phyloP scores from a whole-genome alignment of 2,797 vertebrate species.

The Rhabdophis nuchalis region DNA sequence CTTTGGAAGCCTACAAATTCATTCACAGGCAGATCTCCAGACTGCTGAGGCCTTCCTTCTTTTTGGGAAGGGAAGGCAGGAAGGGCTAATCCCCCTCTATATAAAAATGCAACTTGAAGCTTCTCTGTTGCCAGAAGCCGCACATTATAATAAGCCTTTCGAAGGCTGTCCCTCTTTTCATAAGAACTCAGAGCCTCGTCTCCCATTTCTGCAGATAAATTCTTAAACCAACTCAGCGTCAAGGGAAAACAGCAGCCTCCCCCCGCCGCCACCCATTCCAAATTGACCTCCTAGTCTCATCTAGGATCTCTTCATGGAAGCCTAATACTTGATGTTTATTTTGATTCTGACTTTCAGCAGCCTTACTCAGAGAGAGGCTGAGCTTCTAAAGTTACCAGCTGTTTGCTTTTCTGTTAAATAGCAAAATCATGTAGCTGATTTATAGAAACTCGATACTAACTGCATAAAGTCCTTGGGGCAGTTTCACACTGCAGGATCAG shows the following conservation, averaged over 20 bases:
- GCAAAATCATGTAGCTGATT: background rate
- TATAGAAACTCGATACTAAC: background rate
- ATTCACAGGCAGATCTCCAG: background rate
- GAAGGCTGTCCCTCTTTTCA: background rate
- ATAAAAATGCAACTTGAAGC: conserved; percentile 55
- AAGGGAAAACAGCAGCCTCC: background rate
- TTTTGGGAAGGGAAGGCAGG: background rate
- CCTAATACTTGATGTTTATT: background rate
- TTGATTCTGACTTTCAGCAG: background rate
- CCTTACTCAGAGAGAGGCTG: background rate
- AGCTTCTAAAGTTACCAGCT: background rate
- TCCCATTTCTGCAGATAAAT: background rate
- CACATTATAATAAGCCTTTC: conserved; percentile 33
- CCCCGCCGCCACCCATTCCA: background rate
- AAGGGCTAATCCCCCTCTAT: conserved; percentile 22
- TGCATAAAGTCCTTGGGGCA: background rate
- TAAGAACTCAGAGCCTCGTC: background rate
- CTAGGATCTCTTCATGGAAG: background rate
- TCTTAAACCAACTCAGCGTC: background rate
- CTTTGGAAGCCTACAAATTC: background rate
- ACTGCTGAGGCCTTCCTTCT: background rate
- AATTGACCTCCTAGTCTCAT: background rate
- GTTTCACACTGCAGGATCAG: background rate
- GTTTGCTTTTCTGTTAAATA: background rate
- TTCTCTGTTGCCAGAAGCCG: conserved; percentile 45